Base-by-base conservation (phyloP, 2,113 vertebrate species). In the Mesembrinibis cayennensis region DNA sequence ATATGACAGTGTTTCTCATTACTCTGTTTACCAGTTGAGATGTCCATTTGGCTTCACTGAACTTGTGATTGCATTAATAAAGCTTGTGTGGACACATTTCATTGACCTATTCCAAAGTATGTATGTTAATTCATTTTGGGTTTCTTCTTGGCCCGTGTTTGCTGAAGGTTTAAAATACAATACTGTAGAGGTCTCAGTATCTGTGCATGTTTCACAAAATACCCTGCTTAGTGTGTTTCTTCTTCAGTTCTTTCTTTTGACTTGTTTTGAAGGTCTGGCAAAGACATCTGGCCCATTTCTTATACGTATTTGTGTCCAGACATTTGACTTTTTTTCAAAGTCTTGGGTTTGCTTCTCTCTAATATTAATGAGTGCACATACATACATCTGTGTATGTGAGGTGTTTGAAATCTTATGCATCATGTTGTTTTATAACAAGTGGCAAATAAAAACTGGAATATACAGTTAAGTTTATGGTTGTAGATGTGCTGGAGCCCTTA, bases 31-130 rank as follows among this genome's bases (percentile, higher is more conserved):
- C 82, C 70, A 90, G 42, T 87, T 36, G 73, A 93, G 65, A 87
- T 93, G 89, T 90, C 93, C 76, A 88, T 84, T 97, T 95, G 85
- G 89, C 88, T 97, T 97, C 82, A 85, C 47, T 93, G 90, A 89
- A 61, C 61, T 74, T 83, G 59, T 89, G 81, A 91, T 91, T 83
- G 63, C 76, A 66, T 93, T 95, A 93, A 23, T 81, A 90, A 77
- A 94, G 78, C 87, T 91, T 62, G 42, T 82, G 67, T 96, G 77
- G 74, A 55, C 36, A 11, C 69, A 83, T 47, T 92, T 94, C 71
- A 61, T 45, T 93, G 90, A 77, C 58, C 58, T 92, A 7, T 79
- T 87, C 87, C 40, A 42, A 55, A 95, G 74, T 49, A 40, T 6
- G 3, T 66, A 27, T 36, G 47, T 76, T 78, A 66, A 80, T 93